Base-by-base conservation (phyloP, 2,797 vertebrate genomes). In the Aplochiton taeniatus region DNA sequence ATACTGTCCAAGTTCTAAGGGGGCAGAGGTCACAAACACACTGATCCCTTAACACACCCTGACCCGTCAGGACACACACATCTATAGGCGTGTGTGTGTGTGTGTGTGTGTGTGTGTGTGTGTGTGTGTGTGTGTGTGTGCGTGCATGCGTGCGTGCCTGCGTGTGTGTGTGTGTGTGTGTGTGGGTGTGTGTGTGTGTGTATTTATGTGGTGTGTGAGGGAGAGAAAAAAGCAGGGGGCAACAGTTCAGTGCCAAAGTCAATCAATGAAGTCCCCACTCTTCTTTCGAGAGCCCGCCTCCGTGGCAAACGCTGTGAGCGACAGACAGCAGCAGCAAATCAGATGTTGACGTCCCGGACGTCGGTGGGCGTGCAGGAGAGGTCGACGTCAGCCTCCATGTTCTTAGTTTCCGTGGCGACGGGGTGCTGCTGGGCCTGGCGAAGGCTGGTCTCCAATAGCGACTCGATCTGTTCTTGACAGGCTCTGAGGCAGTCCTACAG, bases 381-480 rank as follows among this genome's bases (percentile, higher is more conserved):
- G 81, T 94, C 95, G 61, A 85, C 89, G 66, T 93, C 94, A 18
- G 96, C 95, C 58, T 90, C 89, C 12, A 92, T 83, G 63, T 79
- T 92, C 91, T 97, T 98, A 83, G 94, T 93, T 88, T 96, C 94
- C 73, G 92, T 85, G 77, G 93, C 87, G 44, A 86, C 73, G 1
- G 79, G 91, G 86, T 94, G 93, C 63, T 91, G 92, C 81, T 95
- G 95, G 55, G 94, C 94, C 82, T 95, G 95, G 75, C 95, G 92
- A 73, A 98, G 93, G 78, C 95, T 98, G 61, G 93, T 94, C 83
- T 97, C 96, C 44, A 98, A 87, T 75, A 98, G 90, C 43, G 92
- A 92, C 75, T 98, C 96, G 0, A 98, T 98, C 91, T 98, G 96
- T 83, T 98, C 96, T 88, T 96, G 96, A 88, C 96, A 98, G 17